Evolutionary conservation across 1,140 invertebrate genomes (phyloP), one percentile per base, ranked within the genome.

Genomic region (Branchinecta lindahli): DNA sequence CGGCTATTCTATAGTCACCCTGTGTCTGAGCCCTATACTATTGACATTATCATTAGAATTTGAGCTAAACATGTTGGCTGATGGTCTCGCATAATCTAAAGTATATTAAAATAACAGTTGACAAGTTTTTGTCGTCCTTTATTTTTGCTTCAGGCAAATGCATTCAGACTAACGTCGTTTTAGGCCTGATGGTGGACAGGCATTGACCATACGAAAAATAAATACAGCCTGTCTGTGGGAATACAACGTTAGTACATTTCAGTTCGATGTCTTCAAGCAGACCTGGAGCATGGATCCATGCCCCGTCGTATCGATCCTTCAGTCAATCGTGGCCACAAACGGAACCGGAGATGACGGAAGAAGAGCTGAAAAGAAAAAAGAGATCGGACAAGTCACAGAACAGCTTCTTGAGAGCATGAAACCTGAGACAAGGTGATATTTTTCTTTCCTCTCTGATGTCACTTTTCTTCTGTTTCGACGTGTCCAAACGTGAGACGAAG

Each of bases 221-320:
- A 33, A 33, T n/a, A 33, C 33, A 33, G 33, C 5, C 33, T n/a
- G n/a, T 33, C 33, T 33, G 5, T 33, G 5, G 33, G 33, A 33
- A 33, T 33, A 33, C 33, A 33, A 33, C 33, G 2, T 33, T 33
- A 33, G 33, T 33, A 33, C 79, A 66, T 73, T 73, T 45, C 74
- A 88, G 86, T 83, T 89, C 74, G 88, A 90, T 74, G 75, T 89
- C 1, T 75, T 77, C 4, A 81, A 83, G 5, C 83, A 85, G 72
- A 84, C 87, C 3, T 91, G 89, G 89, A 77, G 77, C 8, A 78
- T 85, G 70, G 82, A 86, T 65, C 85, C 85, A 2, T 78, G 82
- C 47, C 79, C 81, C 61, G 78, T 90, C 9, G 83, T 90, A 70
- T 78, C 76, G 47, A 82, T 84, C 7, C 74, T 90, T 7, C 84